Evolutionary conservation across 2,797 vertebrate genomes (phyloP), one percentile per base, ranked within the genome.

Genomic region (Parambassis ranga): DNA sequence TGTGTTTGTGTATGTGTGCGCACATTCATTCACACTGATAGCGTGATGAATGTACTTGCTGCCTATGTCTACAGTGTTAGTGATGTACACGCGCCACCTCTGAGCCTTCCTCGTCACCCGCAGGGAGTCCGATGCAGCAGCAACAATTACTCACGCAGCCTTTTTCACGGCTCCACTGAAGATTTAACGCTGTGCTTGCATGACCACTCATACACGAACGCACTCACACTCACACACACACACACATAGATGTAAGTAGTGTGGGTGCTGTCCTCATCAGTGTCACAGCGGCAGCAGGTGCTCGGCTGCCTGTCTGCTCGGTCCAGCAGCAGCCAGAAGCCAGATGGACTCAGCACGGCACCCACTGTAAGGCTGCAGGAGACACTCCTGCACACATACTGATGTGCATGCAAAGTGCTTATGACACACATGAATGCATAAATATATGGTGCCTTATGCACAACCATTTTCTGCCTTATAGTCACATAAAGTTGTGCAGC

Each of bases 301-400:
- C 50, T 60, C 8, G 18, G n/a, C 52, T 58, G 33, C 33, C 49
- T 31, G 24, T 36, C 59, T 52, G 55, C 26, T 14, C 18, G 6
- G 49, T 76, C 44, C 68, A 65, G 16, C 64, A 39, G 57, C 56
- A 51, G 63, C 57, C 27, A 50, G 64, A 68, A 69, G 63, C 56
- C 81, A 77, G 76, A 75, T 82, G 70, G 67, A 37, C 69, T 68
- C 42, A 55, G 71, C 70, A 66, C 14, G 27, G 14, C 49, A 76
- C 13, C 57, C 14, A 20, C 23, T 58, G 46, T 44, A 24, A 46
- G 41, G 37, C 79, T 67, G 44, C 63, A 63, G 67, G 65, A 69
- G 47, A 65, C 47, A 58, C 43, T 59, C 32, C 46, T 71, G 36
- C 28, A 59, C 63, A 65, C 46, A 67, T 39, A 35, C 49, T 47